Conservation (phyloP, 2,113 vertebrate species). For the Lepidiolamprologus cunningtoni region DNA sequence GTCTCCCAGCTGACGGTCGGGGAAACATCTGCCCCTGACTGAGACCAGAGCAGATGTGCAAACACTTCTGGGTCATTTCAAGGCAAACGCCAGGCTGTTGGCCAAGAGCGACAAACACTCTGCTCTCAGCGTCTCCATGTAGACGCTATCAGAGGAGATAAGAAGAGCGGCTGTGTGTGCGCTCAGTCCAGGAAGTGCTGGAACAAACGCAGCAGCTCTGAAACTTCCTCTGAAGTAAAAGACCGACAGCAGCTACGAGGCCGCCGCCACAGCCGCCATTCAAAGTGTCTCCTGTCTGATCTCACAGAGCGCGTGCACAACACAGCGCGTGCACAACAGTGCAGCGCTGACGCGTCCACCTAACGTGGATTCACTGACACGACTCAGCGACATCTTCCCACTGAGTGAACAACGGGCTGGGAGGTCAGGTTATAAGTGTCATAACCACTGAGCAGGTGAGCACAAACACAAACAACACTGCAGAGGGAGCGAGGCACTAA, state of each 20-base stretch:
- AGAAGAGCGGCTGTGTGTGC: neutral
- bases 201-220: neutral
- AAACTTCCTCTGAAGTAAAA: neutral
- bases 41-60: slow-evolving; percentile 17
- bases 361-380: neutral
- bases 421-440: neutral
- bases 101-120: neutral
- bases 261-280: neutral
- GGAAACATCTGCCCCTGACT: neutral
- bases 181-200: neutral
- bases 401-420: neutral
- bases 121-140: neutral
- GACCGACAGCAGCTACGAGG: neutral
- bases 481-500: rapidly evolving
- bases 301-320: neutral
- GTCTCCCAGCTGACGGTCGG: neutral
- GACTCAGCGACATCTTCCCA: neutral
- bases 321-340: neutral
- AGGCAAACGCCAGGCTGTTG: slow-evolving; percentile 30
- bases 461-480: neutral
- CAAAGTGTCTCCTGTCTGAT: neutral
- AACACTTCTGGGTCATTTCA: neutral
- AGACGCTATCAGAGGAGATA: slow-evolving; percentile 16
- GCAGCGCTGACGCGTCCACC: neutral
- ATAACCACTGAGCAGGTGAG: neutral